A percentile compares a stretch with the other conserved stretches of the same genome.
These are phyloP conservation scores for Zaprionus ghesquierei DNA, from an alignment of 1,140 invertebrate species.

Conservation along the genomic window DNA sequence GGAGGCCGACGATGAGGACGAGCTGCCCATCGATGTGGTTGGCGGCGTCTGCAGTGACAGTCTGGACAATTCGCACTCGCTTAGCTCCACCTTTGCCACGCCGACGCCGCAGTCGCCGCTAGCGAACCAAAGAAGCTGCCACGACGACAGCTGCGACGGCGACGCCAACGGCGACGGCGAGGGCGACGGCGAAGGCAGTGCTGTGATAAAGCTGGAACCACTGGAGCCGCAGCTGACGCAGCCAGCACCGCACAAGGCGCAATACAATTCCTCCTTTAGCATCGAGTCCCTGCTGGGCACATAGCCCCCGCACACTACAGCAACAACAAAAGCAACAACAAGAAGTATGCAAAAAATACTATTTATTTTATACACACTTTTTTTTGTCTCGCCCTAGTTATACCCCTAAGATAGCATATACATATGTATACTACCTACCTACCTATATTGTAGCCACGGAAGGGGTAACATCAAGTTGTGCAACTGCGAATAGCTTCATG, in stretches of 20 bases:
- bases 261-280: constrained; percentile 86
- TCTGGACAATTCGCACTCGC: constrained; percentile 85
- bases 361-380: neutral
- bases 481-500: constrained; percentile 1
- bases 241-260: constrained; percentile 14
- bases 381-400: constrained; percentile 5
- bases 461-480: constrained; percentile 12
- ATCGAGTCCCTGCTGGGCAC: constrained; percentile 89
- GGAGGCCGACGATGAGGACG: constrained; percentile 84
- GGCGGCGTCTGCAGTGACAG: constrained; percentile 83
- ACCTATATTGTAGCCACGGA: neutral
- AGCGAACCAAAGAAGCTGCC: constrained; percentile 41
- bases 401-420: neutral
- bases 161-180: constrained; percentile 81
- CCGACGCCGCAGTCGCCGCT: constrained; percentile 14
- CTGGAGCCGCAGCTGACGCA: neutral
- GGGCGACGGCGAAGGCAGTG: constrained; percentile 77
- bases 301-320: constrained; percentile 23
- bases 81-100: constrained; percentile 84
- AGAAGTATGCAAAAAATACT: constrained; percentile 3
- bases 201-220: constrained; percentile 36
- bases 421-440: too few species aligned
- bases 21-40: constrained; percentile 84
- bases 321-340: neutral
- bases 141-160: constrained; percentile 82